Base-by-base conservation (phyloP, 2,113 vertebrate species). In the Xiphophorus maculatus region DNA sequence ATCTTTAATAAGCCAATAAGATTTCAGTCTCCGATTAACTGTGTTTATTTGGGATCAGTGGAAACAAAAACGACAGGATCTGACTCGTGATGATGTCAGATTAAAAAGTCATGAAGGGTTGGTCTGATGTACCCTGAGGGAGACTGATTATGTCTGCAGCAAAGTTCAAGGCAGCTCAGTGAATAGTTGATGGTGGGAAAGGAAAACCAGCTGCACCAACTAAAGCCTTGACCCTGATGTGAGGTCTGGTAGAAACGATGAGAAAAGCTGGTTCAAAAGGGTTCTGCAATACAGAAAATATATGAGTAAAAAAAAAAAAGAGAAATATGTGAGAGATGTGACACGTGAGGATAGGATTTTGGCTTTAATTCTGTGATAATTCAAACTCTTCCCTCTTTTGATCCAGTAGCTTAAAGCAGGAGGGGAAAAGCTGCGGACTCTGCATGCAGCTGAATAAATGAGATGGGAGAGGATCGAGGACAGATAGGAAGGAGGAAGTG, bases 341-440 rank as follows among this genome's bases (percentile, higher is more conserved):
- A 54, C 22, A 58, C 25, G 3, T 9, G 8, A 58, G 51, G 25
- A n/a, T 8, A 17, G 9, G 51, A n/a, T n/a, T 58, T n/a, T 68
- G 14, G 3, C 14, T 22, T 48, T 12, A 48, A 3, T 48, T 22
- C 48, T 22, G 29, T 29, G 12, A 63, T 15, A 63, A 63, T 15
- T 62, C 32, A 22, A 19, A 54, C 27, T 51, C 17, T 33, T 61
- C 14, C 37, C 3, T 37, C 32, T 28, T 8, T 10, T 65, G 70
- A 71, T 62, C 35, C 27, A n/a, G 17, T 79, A 25, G 73, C 65
- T 58, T 58, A 77, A 76, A 76, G 30, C 74, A 63, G 33, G 25
- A 42, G 60, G 29, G 1, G 27, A 22, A 75, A 76, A 71, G 3
- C 37, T 58, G 32, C 70, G 71, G 75, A 28, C 14, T 61, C 35